Evolutionary conservation across 2,888 invertebrate species (phyloP), one percentile per base, ranked within the genome.

Genomic region (Colletes collaris): DNA sequence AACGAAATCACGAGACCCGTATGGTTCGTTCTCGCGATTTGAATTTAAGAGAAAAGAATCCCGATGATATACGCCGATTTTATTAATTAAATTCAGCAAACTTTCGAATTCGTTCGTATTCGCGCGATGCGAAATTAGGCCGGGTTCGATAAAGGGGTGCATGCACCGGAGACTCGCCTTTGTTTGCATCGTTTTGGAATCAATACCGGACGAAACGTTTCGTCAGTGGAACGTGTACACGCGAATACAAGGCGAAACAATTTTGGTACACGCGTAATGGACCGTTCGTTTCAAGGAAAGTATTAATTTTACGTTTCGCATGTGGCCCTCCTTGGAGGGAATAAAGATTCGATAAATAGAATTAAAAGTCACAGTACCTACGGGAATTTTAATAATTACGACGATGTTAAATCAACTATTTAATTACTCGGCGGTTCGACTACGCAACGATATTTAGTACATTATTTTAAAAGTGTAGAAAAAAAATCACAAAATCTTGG

Each of bases 401-500:
- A 27, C 27, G 27, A 27, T 2, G 2, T 27, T 27, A 27, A 27
- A 27, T 27, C 27, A 27, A 27, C 27, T 27, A 27, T 27, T 27
- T 27, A 27, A 27, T 27, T 27, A 27, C 27, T 27, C 27, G 27
- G 2, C 27, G 27, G 27, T 27, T 27, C 27, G 1, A 27, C 27
- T 27, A 27, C 27, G 27, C 27, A 27, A 27, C 27, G 27, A 27
- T 27, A 27, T 27, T 27, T 27, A 27, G 27, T 27, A 27, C 2
- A 27, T 27, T 27, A 27, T 27, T 27, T 27, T 27, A 2, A 27
- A 27, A 27, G 27, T 27, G 27, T 27, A 27, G 27, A 27, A 27
- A 40, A 7, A 40, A 40, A 40, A 76, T 76, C 67, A 66, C 74
- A 52, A 76, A 58, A 63, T 49, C 46, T 27, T 27, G 27, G 27